phyloP scores from a whole-genome alignment of 1,140 invertebrate species.

The Diuraphis noxia region DNA sequence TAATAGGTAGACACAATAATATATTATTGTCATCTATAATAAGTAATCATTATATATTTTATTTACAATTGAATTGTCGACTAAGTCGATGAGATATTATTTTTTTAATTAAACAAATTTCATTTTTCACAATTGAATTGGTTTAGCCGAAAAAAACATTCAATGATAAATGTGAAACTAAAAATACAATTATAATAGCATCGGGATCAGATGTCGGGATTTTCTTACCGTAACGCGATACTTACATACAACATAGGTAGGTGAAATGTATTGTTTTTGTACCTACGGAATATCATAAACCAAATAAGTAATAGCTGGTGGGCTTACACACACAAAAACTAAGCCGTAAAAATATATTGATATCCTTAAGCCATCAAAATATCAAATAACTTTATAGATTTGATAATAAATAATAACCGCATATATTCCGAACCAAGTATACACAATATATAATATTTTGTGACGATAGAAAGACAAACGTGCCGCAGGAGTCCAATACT shows the following conservation, averaged over 20 bases:
- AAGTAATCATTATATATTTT: neutral
- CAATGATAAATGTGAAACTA: neutral
- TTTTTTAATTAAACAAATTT: neutral
- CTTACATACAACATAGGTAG: neutral
- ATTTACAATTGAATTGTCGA: neutral
- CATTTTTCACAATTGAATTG: neutral
- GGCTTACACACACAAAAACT: neutral
- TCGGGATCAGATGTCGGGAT: neutral
- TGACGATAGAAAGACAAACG: neutral
- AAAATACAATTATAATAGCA: slow-evolving; percentile 12
- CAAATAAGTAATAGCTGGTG: neutral
- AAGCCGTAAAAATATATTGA: slow-evolving; percentile 23
- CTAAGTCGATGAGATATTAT: neutral
- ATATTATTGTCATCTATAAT: neutral
- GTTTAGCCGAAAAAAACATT: neutral
- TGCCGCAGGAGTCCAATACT: neutral
- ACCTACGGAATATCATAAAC: slow-evolving; percentile 16
- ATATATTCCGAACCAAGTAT: neutral
- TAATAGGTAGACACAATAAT: neutral
- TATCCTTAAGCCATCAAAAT: neutral
- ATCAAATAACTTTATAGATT: slow-evolving; percentile 24
- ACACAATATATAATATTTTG: neutral
- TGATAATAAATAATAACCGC: neutral
- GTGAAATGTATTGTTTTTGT: neutral
- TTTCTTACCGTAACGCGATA: neutral